A percentile compares a stretch with the other conserved stretches of the same genome.
These are phyloP conservation scores for Acromyrmex charruanus DNA, from an alignment of 1,140 invertebrate species.

Conservation along the genomic window DNA sequence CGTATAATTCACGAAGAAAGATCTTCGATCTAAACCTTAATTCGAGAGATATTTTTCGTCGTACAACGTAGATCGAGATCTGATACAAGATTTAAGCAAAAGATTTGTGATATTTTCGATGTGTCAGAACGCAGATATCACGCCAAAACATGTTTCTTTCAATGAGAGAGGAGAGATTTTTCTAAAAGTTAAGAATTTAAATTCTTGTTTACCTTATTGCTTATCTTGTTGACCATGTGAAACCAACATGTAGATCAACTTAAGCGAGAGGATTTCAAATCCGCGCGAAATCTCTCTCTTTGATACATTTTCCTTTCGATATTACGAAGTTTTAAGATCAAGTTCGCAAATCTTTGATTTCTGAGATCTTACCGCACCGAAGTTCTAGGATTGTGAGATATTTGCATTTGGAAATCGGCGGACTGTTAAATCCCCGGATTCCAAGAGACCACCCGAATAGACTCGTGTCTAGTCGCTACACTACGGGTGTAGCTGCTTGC, in stretches of 20 bases:
- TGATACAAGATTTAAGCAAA: neutral
- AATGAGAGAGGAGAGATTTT: neutral
- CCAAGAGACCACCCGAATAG: conserved; percentile 10
- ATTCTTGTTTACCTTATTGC: conserved; percentile 3
- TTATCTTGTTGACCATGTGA: neutral
- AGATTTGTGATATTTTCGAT: neutral
- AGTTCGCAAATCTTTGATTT: conserved; percentile 44
- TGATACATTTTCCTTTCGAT: conserved; percentile 9
- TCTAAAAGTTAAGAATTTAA: neutral
- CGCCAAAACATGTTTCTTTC: neutral
- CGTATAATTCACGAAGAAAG: conserved; percentile 40
- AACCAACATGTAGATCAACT: neutral
- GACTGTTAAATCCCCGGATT: conserved; percentile 37
- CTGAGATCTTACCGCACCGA: conserved; percentile 12
- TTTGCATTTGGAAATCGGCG: conserved; percentile 43
- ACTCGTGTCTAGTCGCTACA: conserved; percentile 31
- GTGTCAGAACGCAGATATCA: neutral
- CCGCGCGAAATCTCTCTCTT: neutral
- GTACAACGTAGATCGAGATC: neutral
- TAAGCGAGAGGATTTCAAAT: neutral
- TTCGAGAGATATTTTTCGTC: neutral
- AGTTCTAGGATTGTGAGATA: conserved; percentile 28
- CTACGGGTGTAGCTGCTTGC: conserved; percentile 1
- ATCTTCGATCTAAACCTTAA: neutral
- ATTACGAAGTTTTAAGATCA: conserved; percentile 28